phyloP scores from a whole-genome alignment of 2,113 vertebrate species.

The Gila orcuttii region DNA sequence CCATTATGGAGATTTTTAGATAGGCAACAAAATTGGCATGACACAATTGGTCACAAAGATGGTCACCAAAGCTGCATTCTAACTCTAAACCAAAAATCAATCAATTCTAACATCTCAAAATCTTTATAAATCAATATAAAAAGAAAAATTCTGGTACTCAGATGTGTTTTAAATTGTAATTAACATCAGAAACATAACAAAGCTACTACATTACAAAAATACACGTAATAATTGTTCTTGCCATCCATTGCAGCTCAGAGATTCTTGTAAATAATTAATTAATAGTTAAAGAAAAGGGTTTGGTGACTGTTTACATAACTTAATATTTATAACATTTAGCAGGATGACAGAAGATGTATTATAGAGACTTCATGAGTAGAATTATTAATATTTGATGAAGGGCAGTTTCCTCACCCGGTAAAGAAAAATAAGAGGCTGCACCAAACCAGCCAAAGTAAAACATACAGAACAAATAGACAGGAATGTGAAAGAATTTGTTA shows the following conservation, averaged over 20 bases:
- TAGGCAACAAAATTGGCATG: neutral
- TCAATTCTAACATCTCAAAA: neutral
- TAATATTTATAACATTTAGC: neutral
- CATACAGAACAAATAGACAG: neutral
- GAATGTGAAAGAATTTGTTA: neutral
- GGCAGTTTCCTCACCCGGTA: neutral
- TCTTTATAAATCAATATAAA: neutral
- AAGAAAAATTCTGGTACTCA: neutral
- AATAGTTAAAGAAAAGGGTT: neutral
- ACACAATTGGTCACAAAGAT: too few relatives aligned
- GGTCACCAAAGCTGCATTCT: neutral
- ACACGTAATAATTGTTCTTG: neutral
- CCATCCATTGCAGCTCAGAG: too few relatives aligned
- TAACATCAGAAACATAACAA: neutral
- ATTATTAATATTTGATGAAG: neutral
- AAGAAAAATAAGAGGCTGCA: slow-evolving; percentile 14
- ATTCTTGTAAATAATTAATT: neutral
- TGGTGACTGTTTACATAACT: neutral
- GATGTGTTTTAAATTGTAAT: neutral
- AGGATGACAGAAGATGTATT: neutral
- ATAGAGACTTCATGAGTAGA: neutral
- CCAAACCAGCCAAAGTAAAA: slow-evolving; percentile 5
- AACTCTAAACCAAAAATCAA: neutral
- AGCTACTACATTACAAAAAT: neutral
- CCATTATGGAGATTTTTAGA: too few relatives aligned